Percentiles rank a stretch among this genome's conserved stretches.
These are phyloP conservation scores for Bombus impatiens DNA, from an alignment of 1,140 invertebrate species.

Conservation along the genomic window DNA sequence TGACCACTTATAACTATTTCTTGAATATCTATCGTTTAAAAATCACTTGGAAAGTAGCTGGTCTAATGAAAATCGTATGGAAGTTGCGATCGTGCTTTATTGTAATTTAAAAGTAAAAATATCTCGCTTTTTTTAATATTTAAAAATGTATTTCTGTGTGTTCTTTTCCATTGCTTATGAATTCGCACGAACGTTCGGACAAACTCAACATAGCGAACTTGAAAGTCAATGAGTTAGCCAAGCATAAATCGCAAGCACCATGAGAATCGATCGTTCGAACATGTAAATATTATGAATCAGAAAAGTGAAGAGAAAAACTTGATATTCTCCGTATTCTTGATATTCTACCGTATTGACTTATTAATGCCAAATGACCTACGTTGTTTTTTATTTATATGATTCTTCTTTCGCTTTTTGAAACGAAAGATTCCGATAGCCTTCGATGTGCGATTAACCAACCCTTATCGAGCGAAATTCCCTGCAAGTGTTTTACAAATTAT, in stretches of 20 bases:
- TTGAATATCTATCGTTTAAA: no score
- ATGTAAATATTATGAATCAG: background rate
- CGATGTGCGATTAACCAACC: no score
- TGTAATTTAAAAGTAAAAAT: background rate
- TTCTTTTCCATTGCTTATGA: slow-evolving; percentile 15
- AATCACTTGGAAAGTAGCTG: background rate
- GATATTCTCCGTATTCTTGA: background rate
- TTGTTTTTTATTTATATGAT: background rate
- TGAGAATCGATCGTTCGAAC: background rate
- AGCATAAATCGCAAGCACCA: slow-evolving; percentile 23
- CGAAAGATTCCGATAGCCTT: no score
- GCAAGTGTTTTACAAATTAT: no score
- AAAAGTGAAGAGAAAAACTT: background rate
- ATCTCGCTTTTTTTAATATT: background rate
- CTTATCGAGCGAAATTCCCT: background rate
- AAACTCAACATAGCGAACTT: background rate
- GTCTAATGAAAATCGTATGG: background rate
- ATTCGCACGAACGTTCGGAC: slow-evolving; percentile 27
- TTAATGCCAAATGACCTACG: background rate
- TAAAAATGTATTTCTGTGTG: background rate
- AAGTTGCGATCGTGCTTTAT: no score
- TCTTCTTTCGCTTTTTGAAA: no score
- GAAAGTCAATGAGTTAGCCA: slow-evolving; percentile 36
- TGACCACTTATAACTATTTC: no score
- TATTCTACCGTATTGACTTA: no score